These are phyloP conservation scores for Plebejus anna DNA, from an alignment of 2,888 invertebrate species.

Conservation along the genomic window DNA sequence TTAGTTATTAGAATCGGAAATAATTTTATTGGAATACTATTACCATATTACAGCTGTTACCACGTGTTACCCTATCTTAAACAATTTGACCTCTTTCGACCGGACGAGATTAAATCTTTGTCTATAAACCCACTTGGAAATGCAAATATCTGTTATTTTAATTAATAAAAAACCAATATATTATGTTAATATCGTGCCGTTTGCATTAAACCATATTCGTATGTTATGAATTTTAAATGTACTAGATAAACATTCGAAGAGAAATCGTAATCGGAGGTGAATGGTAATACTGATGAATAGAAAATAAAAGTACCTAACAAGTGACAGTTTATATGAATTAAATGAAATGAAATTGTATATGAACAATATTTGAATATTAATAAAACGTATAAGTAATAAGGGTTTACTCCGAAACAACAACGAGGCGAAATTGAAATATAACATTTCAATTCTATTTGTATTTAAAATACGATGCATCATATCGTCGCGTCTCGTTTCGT, in stretches of 20 bases:
- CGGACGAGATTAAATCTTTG: not conserved
- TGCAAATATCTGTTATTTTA: constrained; percentile 5
- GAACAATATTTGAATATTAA: not conserved
- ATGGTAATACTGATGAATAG: not conserved
- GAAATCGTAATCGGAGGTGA: not conserved
- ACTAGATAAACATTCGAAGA: not conserved
- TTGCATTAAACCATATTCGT: constrained; percentile 1
- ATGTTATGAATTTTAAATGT: not conserved
- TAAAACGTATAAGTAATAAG: not conserved
- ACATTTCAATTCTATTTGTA: too few species aligned
- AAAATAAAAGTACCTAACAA: not conserved
- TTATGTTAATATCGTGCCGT: constrained; percentile 4
- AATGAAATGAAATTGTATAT: too few species aligned
- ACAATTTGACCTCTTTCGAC: not conserved
- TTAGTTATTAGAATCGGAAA: not conserved
- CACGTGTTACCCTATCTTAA: not conserved
- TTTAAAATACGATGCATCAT: too few species aligned
- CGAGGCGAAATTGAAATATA: not conserved
- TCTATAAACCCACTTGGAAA: constrained; percentile 14
- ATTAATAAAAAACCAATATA: constrained; percentile 2
- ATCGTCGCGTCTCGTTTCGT: too few species aligned
- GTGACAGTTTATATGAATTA: too few species aligned
- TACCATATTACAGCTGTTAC: not conserved
- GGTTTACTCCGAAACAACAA: not conserved
- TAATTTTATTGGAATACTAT: not conserved